phyloP scores from a whole-genome alignment of 2,888 invertebrate species.

The Dicycla oo region DNA sequence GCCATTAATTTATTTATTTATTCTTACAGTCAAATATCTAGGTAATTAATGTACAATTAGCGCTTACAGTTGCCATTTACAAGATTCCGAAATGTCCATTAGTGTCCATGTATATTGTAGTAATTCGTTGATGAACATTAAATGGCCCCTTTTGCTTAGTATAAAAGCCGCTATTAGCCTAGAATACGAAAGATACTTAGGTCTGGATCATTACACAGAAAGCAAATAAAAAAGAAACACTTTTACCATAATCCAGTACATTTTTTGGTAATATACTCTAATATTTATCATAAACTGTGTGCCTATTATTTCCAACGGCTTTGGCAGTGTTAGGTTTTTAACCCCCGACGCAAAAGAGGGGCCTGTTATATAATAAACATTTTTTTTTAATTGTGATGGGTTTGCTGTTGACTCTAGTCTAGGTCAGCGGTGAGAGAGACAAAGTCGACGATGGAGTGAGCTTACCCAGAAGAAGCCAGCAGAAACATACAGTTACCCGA shows the following conservation, averaged over 20 bases:
- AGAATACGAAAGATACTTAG: constrained; percentile 30
- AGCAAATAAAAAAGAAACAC: constrained; percentile 30
- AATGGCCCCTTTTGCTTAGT: constrained; percentile 28
- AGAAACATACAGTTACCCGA: too few relatives aligned
- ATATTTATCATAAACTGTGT: constrained; percentile 3
- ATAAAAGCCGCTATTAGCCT: constrained; percentile 47
- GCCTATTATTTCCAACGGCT: constrained; percentile 7
- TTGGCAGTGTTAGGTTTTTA: neutral
- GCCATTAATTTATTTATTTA: too few relatives aligned
- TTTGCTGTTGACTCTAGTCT: too few relatives aligned
- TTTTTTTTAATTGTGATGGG: too few relatives aligned
- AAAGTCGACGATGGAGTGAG: too few relatives aligned
- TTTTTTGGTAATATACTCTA: constrained; percentile 8
- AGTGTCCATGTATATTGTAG: constrained; percentile 9
- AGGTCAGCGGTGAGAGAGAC: too few relatives aligned
- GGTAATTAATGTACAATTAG: too few relatives aligned
- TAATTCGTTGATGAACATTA: constrained; percentile 25
- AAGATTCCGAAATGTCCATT: constrained; percentile 20
- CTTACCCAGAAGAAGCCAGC: too few relatives aligned
- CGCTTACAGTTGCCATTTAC: too few relatives aligned
- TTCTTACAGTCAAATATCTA: too few relatives aligned
- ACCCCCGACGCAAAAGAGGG: too few relatives aligned
- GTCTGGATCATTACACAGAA: constrained; percentile 45
- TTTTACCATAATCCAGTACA: neutral
- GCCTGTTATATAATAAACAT: too few relatives aligned